Evolutionary conservation across 2,113 vertebrate genomes (phyloP).

Genomic region (western clawed frog (Xenopus tropicalis)): UCB_Xtro_10.0 CM004444.2:44981001-44981500

Average conservation of each 20-base stretch:
- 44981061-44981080: conserved; percentile 35
- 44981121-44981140: conserved; percentile 31
- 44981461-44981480: too few species aligned
- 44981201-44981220: not conserved
- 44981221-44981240: conserved; percentile 10
- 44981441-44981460: too few species aligned
- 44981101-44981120: conserved; percentile 27
- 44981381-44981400: too few species aligned
- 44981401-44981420: too few species aligned
- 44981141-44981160: conserved; percentile 9
- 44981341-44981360: too few species aligned
- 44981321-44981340: too few species aligned
- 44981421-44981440: too few species aligned
- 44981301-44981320: too few species aligned
- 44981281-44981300: too few species aligned
- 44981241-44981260: not conserved
- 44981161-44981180: not conserved
- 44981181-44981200: conserved; percentile 14
- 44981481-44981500: too few species aligned
- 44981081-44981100: conserved; percentile 26
- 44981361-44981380: too few species aligned
- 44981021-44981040: conserved; percentile 12
- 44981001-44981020: conserved; percentile 2
- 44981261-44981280: not conserved
- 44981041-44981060: conserved; percentile 29